Base-by-base conservation (phyloP, 2,888 invertebrate genomes). In the Ethmia dodecea region DNA sequence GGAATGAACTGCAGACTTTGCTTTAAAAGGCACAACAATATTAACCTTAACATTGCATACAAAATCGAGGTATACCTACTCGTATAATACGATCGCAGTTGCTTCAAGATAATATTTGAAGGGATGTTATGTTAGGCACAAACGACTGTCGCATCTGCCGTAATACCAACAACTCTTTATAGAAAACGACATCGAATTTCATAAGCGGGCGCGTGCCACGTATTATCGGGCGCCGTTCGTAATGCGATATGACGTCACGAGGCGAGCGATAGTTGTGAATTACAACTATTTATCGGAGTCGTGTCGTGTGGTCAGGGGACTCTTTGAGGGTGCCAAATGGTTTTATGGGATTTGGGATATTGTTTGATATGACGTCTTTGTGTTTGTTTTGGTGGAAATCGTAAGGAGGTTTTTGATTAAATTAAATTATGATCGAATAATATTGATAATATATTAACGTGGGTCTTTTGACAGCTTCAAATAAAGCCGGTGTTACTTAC, bases 241-340 rank as follows among this genome's bases (percentile, higher is more conserved):
- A 61, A 62, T 52, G 61, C 59, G 56, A 64, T 63, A 55, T 52
- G 49, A 54, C 49, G 40, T 32, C 45, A 38, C 38, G 40, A 52
- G 54, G 51, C 57, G 63, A 43, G 11, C 26, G 73, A 71, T 73
- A 72, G 73, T 61, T 66, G 67, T 72, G 78, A 77, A 79, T 83
- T 81, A 84, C 84, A 83, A 72, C 70, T 72, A 74, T 78, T 81
- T 81, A 83, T 78, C 76, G 75, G 51, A 18, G 33, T 52, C 60
- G 62, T 61, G 68, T 66, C 49, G 60, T 72, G 71, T 52, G 70
- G 25, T 10, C 38, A 47, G 45, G 51, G 37, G 45, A 45, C 58
- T n/a, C n/a, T n/a, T n/a, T n/a, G n/a, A n/a, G 58, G 58, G 53
- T 46, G 53, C 52, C 45, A 55, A 61, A 65, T 74, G 74, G 71